These are phyloP conservation scores for Torymus aiolomorphi DNA, from an alignment of 2,888 invertebrate species.

Conservation along the genomic window DNA sequence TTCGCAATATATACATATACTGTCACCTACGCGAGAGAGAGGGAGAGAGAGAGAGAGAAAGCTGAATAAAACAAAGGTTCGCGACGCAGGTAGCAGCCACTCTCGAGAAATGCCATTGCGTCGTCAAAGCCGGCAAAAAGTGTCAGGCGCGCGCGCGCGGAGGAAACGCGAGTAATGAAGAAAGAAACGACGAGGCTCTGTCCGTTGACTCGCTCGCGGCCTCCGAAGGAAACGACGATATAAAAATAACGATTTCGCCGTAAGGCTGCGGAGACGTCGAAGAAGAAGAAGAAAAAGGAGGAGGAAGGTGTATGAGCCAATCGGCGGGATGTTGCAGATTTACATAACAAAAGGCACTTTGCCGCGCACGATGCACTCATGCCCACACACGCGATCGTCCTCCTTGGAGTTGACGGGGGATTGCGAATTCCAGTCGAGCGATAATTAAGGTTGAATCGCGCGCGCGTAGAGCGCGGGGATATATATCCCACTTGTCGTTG, in stretches of 20 bases:
- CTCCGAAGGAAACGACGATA: background rate
- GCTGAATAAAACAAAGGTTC: slow-evolving; percentile 6
- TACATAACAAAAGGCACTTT: slow-evolving; percentile 46
- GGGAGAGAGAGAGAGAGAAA: background rate
- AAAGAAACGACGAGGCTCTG: background rate
- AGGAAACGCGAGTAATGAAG: slow-evolving; percentile 8
- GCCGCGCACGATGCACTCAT: background rate
- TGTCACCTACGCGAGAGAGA: too few relatives aligned
- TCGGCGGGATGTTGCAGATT: slow-evolving; percentile 19
- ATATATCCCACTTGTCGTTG: too few relatives aligned
- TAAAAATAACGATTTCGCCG: slow-evolving; percentile 20
- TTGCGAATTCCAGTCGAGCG: slow-evolving; percentile 24
- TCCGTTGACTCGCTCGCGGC: background rate
- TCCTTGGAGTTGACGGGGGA: slow-evolving; percentile 2
- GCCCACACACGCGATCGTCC: slow-evolving; percentile 12
- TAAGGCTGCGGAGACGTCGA: background rate
- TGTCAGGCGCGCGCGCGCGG: background rate
- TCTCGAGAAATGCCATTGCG: slow-evolving; percentile 7
- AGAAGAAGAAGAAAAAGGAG: too few relatives aligned
- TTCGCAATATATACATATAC: too few relatives aligned
- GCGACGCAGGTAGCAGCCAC: too few relatives aligned
- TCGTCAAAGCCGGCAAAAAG: background rate
- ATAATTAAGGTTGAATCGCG: slow-evolving; percentile 41
- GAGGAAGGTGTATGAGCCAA: background rate
- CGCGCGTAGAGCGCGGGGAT: background rate